These are phyloP conservation scores for Coracias cyanogaster DNA, from an alignment of 2,797 vertebrate species.

Conservation along the genomic window DNA sequence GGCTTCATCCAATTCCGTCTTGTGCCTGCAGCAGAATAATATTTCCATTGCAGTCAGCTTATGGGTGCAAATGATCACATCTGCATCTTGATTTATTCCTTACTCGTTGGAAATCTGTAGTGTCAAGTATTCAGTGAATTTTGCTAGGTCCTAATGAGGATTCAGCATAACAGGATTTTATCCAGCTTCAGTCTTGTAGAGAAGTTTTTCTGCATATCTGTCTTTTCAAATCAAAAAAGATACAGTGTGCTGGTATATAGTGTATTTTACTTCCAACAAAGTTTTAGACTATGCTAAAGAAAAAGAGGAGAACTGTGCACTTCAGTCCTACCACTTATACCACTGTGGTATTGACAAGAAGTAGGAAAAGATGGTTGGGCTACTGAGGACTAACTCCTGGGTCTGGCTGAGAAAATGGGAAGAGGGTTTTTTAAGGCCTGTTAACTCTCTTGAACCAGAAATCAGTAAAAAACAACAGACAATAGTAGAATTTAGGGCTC, in stretches of 20 bases:
- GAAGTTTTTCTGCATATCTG: slow-evolving; percentile 53
- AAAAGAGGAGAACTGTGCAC: background rate
- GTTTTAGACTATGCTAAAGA: slow-evolving; percentile 24
- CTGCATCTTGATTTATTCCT: slow-evolving; percentile 73
- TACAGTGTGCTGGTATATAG: background rate
- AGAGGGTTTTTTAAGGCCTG: background rate
- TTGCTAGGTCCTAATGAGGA: slow-evolving; percentile 62
- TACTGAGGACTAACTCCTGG: background rate
- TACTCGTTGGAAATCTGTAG: slow-evolving; percentile 58
- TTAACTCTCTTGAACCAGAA: background rate
- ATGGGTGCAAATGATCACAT: slow-evolving; percentile 66
- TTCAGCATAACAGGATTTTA: slow-evolving; percentile 62
- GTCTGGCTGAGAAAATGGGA: background rate
- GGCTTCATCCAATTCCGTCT: slow-evolving; percentile 48
- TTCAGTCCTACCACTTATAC: background rate
- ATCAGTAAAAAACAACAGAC: background rate
- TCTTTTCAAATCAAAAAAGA: slow-evolving; percentile 49
- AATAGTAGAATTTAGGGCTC: background rate
- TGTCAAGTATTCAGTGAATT: slow-evolving; percentile 70
- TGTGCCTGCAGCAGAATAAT: slow-evolving; percentile 50
- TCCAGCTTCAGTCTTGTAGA: slow-evolving; percentile 56
- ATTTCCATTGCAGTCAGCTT: slow-evolving; percentile 62
- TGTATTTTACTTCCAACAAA: slow-evolving; percentile 27
- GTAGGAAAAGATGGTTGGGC: background rate
- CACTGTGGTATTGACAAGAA: background rate